Base-by-base conservation (phyloP, 2,797 vertebrate genomes). In the Hyperoplus immaculatus region DNA sequence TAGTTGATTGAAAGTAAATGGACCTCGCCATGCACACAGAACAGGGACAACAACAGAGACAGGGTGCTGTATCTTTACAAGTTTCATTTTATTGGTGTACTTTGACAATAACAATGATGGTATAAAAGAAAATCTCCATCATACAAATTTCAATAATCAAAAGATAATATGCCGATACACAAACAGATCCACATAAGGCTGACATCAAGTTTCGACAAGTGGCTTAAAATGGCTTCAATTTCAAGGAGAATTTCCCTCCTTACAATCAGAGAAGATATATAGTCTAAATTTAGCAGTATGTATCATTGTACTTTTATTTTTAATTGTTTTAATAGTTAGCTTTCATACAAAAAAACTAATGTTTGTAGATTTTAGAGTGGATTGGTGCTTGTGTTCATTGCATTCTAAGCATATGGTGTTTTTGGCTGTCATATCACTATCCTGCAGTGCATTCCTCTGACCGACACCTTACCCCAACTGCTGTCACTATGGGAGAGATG, bases 101-200 rank as follows among this genome's bases (percentile, higher is more conserved):
- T 94, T 92, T 88, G 90, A 94, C 92, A 93, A 92, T 91, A 94
- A 95, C 94, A 94, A 91, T 93, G 92, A 94, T 94, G 88, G 88
- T 94, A 94, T 89, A 95, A 95, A 95, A 94, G 93, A 95, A 93
- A 93, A 91, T 89, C 81, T 88, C 89, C 92, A 92, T 94, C 92
- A 93, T 95, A 95, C 85, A 95, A 95, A 95, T 93, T 91, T 92
- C 66, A 92, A 92, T 89, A 93, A 94, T 92, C 89, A 92, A 95
- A 93, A 94, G 92, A 94, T 92, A 93, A 92, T 93, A 92, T 92
- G 94, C 88, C 71, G 67, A 91, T 92, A 94, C 93, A 94, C 90
- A 90, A 88, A 95, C 90, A 88, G 90, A 93, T 93, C 89, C 90
- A 94, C 87, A 78, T 93, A 94, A 95, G 93, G 93, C 94, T 92